A percentile compares a stretch with the other conserved stretches of the same genome.
Conservation (phyloP, 2,888 invertebrate genomes). For the Philaethria dido region DNA sequence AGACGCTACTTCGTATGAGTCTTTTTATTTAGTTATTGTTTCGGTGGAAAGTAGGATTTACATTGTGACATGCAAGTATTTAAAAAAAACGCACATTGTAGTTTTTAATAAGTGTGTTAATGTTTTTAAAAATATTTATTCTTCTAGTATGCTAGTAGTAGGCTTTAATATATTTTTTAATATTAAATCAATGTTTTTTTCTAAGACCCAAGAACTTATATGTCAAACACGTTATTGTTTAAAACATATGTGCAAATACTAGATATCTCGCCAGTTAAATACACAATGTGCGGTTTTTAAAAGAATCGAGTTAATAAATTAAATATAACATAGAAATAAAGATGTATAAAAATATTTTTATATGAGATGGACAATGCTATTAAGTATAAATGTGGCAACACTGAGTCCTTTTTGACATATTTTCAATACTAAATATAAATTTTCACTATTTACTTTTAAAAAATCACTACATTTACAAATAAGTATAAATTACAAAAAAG, state of each 20-base stretch:
- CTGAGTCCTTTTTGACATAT: constrained; percentile 15
- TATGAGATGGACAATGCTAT: constrained; percentile 4
- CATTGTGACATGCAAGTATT: constrained; percentile 13
- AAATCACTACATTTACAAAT: no score
- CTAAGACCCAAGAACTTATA: no score
- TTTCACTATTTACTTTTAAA: no score
- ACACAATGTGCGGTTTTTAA: constrained; percentile 13
- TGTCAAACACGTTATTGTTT: not conserved
- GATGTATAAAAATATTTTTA: not conserved
- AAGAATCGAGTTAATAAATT: not conserved
- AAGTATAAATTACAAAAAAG: no score
- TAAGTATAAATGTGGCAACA: constrained; percentile 21
- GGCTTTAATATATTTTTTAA: no score
- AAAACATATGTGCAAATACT: not conserved
- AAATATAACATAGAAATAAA: not conserved
- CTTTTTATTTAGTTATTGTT: constrained; percentile 9
- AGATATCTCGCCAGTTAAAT: not conserved
- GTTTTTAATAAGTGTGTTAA: not conserved
- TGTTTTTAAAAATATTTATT: no score
- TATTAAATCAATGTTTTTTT: no score
- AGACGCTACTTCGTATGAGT: not conserved
- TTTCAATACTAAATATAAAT: not conserved
- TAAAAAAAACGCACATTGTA: not conserved
- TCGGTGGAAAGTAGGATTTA: constrained; percentile 13
- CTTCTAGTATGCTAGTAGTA: no score